A percentile compares a stretch with the other conserved stretches of the same genome.
Conservation (phyloP, 1,140 invertebrate genomes). For the Philopotamus ludificatus region DNA sequence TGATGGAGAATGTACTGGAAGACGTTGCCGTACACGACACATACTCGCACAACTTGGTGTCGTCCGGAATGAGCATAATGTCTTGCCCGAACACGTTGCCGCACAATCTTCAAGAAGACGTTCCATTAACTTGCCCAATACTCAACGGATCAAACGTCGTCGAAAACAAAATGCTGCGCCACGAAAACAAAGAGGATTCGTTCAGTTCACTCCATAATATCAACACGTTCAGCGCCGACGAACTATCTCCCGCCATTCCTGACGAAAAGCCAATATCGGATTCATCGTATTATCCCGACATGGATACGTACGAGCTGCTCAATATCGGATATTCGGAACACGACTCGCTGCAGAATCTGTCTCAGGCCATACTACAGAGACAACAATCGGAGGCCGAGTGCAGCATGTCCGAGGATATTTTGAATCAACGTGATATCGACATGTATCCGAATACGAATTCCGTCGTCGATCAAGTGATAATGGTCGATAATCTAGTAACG, state of each 20-base stretch:
- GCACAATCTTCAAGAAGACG: conserved; percentile 24
- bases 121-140: background rate
- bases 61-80: conserved; percentile 52
- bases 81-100: conserved; percentile 43
- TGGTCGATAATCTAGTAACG: conserved; percentile 72
- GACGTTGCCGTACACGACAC: conserved; percentile 65
- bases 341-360: conserved; percentile 66
- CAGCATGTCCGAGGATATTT: conserved; percentile 43
- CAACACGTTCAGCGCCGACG: conserved; percentile 50
- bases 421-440: conserved; percentile 46
- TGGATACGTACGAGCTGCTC: conserved; percentile 31
- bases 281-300: conserved; percentile 45
- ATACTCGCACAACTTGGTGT: conserved; percentile 68
- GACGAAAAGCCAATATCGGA: conserved; percentile 45
- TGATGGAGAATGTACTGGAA: conserved; percentile 72
- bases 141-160: conserved; percentile 4
- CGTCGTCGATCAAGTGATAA: conserved; percentile 69
- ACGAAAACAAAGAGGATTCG: conserved; percentile 44
- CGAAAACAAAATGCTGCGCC: conserved; percentile 46
- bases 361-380: conserved; percentile 62
- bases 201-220: conserved; percentile 39
- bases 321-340: conserved; percentile 49
- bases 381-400: conserved; percentile 59
- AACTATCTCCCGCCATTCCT: conserved; percentile 46
- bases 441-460: conserved; percentile 45